phyloP scores from a whole-genome alignment of 2,888 invertebrate species.

The Leistus spinibarbis region DNA sequence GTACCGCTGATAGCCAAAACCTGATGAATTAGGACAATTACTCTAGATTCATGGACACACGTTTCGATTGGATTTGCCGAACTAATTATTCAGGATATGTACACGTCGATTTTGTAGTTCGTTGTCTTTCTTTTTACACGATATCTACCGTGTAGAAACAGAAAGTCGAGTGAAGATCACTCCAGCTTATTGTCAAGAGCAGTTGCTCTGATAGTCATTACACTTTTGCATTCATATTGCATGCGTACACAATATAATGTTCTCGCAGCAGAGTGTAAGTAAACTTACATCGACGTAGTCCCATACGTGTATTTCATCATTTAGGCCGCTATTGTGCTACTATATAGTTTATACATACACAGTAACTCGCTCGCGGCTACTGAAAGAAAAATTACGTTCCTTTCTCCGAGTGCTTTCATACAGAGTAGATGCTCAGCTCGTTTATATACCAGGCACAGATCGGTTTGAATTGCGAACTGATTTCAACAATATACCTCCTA shows the following conservation, averaged over 20 bases:
- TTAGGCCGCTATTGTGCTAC: slow-evolving; percentile 1
- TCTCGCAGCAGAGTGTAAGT: not conserved
- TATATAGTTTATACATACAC: not conserved
- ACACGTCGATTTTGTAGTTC: too few relatives aligned
- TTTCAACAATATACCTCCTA: not conserved
- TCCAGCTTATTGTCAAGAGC: too few relatives aligned
- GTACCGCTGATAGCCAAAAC: slow-evolving; percentile 6
- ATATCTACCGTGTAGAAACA: too few relatives aligned
- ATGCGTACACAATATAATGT: too few relatives aligned
- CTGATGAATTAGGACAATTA: not conserved
- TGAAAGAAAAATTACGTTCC: slow-evolving; percentile 3
- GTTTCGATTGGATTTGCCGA: slow-evolving; percentile 5
- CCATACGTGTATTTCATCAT: slow-evolving; percentile 14
- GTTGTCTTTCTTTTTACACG: too few relatives aligned
- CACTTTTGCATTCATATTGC: not conserved
- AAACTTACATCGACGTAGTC: not conserved
- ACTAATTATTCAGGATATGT: not conserved
- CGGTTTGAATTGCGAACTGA: slow-evolving; percentile 8
- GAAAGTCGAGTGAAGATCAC: too few relatives aligned
- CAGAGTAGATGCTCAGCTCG: not conserved
- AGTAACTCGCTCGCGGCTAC: not conserved
- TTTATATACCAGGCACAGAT: slow-evolving; percentile 1
- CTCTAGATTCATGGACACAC: not conserved
- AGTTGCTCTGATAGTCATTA: not conserved
- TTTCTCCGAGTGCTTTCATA: not conserved